Evolutionary conservation across 2,113 vertebrate genomes (phyloP), one percentile per base, ranked within the genome.

Genomic region (human (Homo sapiens)): DNA sequence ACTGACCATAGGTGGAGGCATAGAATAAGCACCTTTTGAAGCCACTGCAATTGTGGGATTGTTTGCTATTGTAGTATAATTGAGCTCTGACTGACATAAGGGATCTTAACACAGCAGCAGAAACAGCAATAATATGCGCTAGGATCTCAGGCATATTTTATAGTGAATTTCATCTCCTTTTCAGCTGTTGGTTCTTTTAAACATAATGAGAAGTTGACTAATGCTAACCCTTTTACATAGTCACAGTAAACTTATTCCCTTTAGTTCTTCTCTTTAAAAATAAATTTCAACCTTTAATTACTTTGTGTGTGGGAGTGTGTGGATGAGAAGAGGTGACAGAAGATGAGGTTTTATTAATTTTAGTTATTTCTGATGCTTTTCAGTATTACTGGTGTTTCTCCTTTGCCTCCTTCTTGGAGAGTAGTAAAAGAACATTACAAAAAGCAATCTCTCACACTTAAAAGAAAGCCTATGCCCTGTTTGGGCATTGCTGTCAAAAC

Each of bases 391-490:
- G n/a, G 80, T 96, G 43, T 98, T 96, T 90, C 4, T 84, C 35
- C 68, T 96, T 95, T 64, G 32, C 35, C 7, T 72, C 35, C 68
- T 80, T 72, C 32, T 97, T 96, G 89, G 90, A 92, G 80, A 81
- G 55, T 61, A 90, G 87, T 87, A 86, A 98, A 98, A 94, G 14
- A 96, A 98, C 96, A 96, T 66, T 32, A 0, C 43, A 97, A 70
- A 95, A 98, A 98, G 55, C 3, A 50, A 98, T 98, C 38, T 97
- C 98, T 98, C 96, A 98, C 96, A 98, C 85, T 98, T 98, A 93
- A 95, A 95, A 89, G 81, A 93, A 97, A 98, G 90, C 88, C 59
- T 40, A 97, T 98, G 93, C 92, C 89, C 96, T 98, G 64, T 97
- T 95, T 95, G 98, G 98, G 86, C 90, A 96, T 32, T 97, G 90